Base-by-base conservation (phyloP, 2,113 vertebrate genomes). In the Odontophorus gujanensis region DNA sequence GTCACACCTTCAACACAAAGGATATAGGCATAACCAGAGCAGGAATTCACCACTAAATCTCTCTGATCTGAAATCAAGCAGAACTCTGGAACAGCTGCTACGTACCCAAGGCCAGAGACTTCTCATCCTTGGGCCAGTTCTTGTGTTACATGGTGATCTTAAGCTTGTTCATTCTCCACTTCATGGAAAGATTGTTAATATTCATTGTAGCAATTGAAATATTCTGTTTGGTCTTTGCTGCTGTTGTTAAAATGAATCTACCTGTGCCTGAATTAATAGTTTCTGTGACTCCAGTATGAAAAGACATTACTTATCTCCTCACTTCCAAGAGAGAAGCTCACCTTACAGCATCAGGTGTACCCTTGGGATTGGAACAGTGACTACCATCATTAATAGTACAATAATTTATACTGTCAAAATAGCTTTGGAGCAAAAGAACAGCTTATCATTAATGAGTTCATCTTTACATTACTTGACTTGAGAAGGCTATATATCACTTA, bases 51-150 rank as follows among this genome's bases (percentile, higher is more conserved):
- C 75, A 26, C 78, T 89, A 87, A 85, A 71, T 69, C 63, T 86
- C 55, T 93, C 89, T 93, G 89, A 85, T 90, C 89, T 89, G 89
- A 96, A 96, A 85, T 95, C 67, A 79, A 73, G 77, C 81, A 95
- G 94, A 93, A 80, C 71, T 89, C 57, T 89, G 87, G 84, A 63
- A 92, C 63, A 73, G 62, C 89, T 93, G 81, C 78, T 63, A 92
- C 93, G 84, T 58, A 89, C 26, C 50, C 48, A 69, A 69, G 77
- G 89, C 48, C 77, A 84, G 73, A 93, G 84, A 82, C 67, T 42
- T 79, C 86, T 86, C 18, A 25, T 86, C 78, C 59, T 58, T 28
- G 15, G 45, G 17, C 25, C 5, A 0, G 48, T 85, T 81, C 66
- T 87, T 1, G 1, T 67, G 48, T 72, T 82, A 81, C 8, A n/a